These are phyloP conservation scores for Acrocephalus arundinaceus DNA, from an alignment of 2,113 vertebrate species.

Conservation along the genomic window DNA sequence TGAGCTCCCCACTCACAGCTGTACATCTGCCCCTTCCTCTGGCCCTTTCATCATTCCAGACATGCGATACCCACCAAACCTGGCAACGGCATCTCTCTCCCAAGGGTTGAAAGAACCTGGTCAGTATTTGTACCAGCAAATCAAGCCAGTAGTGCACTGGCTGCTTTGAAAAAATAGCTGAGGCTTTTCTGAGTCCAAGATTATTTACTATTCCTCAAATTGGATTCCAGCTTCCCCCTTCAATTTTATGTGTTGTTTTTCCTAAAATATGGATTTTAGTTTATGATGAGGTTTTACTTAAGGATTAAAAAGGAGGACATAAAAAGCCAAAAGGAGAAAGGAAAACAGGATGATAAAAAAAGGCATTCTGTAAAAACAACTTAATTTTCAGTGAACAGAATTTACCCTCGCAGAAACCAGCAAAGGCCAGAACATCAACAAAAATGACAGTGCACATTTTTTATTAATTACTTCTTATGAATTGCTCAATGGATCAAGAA, in stretches of 20 bases:
- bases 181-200: neutral
- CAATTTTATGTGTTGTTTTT: neutral
- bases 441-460: neutral
- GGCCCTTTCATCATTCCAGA: slow-evolving; percentile 20
- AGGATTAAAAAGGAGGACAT: neutral
- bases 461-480: neutral
- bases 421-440: neutral
- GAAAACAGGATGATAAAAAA: neutral
- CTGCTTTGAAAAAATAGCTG: slow-evolving; percentile 29
- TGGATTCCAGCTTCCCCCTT: neutral
- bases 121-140: slow-evolving; percentile 32
- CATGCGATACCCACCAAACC: neutral
- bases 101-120: slow-evolving; percentile 22
- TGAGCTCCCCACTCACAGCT: neutral
- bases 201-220: neutral
- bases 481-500: neutral
- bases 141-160: neutral
- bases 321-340: neutral
- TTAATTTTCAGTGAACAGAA: neutral
- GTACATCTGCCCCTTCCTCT: neutral
- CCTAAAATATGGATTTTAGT: neutral
- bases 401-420: neutral
- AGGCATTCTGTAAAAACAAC: neutral
- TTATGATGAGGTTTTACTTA: neutral
- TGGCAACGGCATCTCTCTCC: neutral